Evolutionary conservation across 1,140 invertebrate genomes (phyloP), one percentile per base, ranked within the genome.

Genomic region (Drosophila nikananu): DNA sequence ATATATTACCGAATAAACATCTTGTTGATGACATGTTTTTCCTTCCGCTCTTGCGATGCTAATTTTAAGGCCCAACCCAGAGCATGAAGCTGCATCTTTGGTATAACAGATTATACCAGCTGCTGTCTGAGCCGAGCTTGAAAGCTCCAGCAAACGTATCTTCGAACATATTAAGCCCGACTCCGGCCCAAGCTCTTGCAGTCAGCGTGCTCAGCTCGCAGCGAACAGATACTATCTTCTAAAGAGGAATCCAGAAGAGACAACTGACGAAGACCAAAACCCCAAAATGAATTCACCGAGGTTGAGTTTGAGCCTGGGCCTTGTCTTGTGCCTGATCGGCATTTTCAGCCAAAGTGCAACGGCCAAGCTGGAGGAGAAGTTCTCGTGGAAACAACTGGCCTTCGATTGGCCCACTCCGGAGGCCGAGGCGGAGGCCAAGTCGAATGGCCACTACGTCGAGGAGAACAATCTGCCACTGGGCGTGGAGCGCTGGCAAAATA

Each of bases 391-490:
- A 27, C 93, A 95, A 67, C 76, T 97, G 39, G 94, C 95, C 63
- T 97, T 95, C 92, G 94, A 95, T 54, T 97, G 96, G 95, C 95
- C 96, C 25, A 94, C 94, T 59, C 94, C 95, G 12, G 94, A 94
- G 46, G 94, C 94, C 54, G 94, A 94, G 75, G 93, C 95, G 64
- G 93, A 93, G 23, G 95, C 96, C n/a, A 94, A 96, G 13, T 93
- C 94, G 17, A 94, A 93, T 37, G 95, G 95, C 23, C 93, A 94
- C 74, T 97, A 95, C 89, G 93, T 96, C 12, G 95, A 94, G 19
- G 94, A 94, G 60, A 96, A 97, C 87, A 97, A 97, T 93, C 89
- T 97, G 65, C 96, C 96, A 3, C 93, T 97, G 17, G 96, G 96
- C 25, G 59, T 97, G 58, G 96, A 95, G 44, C 93, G 95, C 37